Base-by-base conservation (phyloP, 1,140 invertebrate species). In the Meloidogyne hapla region DNA sequence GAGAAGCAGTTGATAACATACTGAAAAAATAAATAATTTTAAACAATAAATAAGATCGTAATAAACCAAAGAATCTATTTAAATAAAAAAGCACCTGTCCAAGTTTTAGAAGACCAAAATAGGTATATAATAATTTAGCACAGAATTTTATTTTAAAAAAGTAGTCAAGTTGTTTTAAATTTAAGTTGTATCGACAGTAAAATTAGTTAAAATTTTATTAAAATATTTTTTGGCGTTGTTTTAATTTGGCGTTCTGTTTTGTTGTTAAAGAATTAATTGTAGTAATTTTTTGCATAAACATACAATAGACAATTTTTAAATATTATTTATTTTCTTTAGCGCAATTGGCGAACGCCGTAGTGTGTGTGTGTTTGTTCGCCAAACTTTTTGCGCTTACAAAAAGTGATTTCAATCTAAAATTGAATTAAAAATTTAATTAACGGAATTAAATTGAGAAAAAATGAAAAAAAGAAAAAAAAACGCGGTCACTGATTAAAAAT, bases 371-470 rank as follows among this genome's bases (percentile, higher is more conserved):
- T 56, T 48, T 48, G 45, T 48, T 56, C 48, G n/a, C 48, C 48
- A 56, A 56, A 56, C 48, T 56, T 56, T 56, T 56, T 56, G 48
- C 48, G 48, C 48, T 56, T n/a, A 56, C 18, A 56, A 56, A 56
- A 56, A 21, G 18, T n/a, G n/a, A 56, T 15, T 21, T 56, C n/a
- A n/a, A 56, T 56, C 18, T 56, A 56, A 56, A 56, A 42, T 42
- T 56, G 15, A 48, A n/a, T n/a, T 6, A 33, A 33, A 4, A 3
- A 6, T 1, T 6, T 33, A 6, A 6, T 33, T 33, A 33, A 33
- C 33, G 9, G 33, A 33, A 6, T 33, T 33, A 33, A 21, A 56
- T 56, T 56, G 18, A 15, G 18, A 56, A 8, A 56, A 56, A 56
- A 48, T 48, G n/a, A 56, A 56, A 56, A 56, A 1, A 56, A 0